These are phyloP conservation scores for Zygothrica quintamaculata DNA, from an alignment of 2,888 invertebrate genomes.

Conservation along the genomic window DNA sequence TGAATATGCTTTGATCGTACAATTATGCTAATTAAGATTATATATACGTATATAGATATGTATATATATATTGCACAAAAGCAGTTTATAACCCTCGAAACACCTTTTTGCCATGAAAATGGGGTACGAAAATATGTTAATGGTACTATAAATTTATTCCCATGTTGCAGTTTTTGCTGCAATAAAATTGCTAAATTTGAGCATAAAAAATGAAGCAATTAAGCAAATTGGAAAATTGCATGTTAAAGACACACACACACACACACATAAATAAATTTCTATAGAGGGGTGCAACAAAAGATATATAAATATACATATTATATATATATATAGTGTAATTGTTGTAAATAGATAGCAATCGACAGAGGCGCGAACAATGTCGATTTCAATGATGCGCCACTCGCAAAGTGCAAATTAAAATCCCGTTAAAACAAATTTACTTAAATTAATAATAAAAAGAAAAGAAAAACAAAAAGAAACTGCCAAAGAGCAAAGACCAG, in stretches of 20 bases:
- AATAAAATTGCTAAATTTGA: conserved; percentile 39
- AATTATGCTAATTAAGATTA: no score
- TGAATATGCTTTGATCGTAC: no score
- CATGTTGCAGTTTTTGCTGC: conserved; percentile 23
- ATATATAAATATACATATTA: conserved; percentile 1
- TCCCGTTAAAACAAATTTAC: conserved; percentile 49
- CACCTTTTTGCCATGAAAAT: no score
- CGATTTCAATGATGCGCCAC: conserved; percentile 33
- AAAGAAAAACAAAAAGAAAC: no score
- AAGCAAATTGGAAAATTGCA: conserved; percentile 74
- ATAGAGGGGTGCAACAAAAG: conserved; percentile 2
- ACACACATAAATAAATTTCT: no score
- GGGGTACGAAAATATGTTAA: conserved; percentile 5
- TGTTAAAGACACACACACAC: conserved; percentile 54
- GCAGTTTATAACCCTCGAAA: no score
- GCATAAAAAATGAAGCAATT: conserved; percentile 62
- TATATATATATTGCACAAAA: no score
- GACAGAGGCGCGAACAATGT: conserved; percentile 70
- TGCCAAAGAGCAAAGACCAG: conserved; percentile 10
- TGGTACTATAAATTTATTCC: conserved; percentile 33
- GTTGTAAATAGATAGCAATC: conserved; percentile 49
- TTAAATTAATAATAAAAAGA: conserved; percentile 24
- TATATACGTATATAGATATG: no score
- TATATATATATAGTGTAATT: conserved; percentile 21
- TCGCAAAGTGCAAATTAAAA: conserved; percentile 51